A percentile compares a stretch with the other conserved stretches of the same genome.
These are phyloP conservation scores for Laothoe populi DNA, from an alignment of 2,888 invertebrate genomes.

Conservation along the genomic window DNA sequence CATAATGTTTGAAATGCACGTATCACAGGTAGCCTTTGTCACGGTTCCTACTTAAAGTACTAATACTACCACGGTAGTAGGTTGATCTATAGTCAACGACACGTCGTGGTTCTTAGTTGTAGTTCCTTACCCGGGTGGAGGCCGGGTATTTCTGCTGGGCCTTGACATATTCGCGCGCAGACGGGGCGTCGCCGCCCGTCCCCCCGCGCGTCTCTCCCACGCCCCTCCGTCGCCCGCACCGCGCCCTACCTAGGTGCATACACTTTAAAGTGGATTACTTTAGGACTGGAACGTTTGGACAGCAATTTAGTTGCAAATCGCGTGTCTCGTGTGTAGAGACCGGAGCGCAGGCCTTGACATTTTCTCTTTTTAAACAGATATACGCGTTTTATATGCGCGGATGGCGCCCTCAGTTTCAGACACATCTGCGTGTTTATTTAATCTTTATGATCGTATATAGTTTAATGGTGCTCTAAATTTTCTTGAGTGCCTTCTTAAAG, in stretches of 20 bases:
- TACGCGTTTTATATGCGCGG: conserved; percentile 11
- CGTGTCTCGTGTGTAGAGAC: conserved; percentile 25
- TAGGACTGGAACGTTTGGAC: conserved; percentile 24
- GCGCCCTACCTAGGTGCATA: conserved; percentile 29
- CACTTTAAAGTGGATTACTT: conserved; percentile 36
- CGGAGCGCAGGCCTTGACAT: conserved; percentile 28
- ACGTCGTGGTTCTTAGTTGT: neutral
- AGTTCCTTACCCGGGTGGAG: conserved; percentile 24
- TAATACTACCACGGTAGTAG: neutral
- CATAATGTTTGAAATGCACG: too few species aligned
- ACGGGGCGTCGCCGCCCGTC: conserved; percentile 34
- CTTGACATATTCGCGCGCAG: conserved; percentile 46
- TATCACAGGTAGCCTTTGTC: too few species aligned
- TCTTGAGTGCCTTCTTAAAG: conserved; percentile 13
- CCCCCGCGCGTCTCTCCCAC: conserved; percentile 31
- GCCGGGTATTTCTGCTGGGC: conserved; percentile 42
- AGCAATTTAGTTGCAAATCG: conserved; percentile 40
- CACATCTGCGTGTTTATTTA: conserved; percentile 23
- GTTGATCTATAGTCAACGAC: neutral
- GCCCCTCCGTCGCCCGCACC: conserved; percentile 22
- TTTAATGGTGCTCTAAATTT: conserved; percentile 15
- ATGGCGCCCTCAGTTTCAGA: neutral
- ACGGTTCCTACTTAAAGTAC: too few species aligned
- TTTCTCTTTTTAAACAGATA: conserved; percentile 13
- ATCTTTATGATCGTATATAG: conserved; percentile 20